Conservation (phyloP, 1,140 invertebrate species). For the Brachionus calyciflorus region DNA sequence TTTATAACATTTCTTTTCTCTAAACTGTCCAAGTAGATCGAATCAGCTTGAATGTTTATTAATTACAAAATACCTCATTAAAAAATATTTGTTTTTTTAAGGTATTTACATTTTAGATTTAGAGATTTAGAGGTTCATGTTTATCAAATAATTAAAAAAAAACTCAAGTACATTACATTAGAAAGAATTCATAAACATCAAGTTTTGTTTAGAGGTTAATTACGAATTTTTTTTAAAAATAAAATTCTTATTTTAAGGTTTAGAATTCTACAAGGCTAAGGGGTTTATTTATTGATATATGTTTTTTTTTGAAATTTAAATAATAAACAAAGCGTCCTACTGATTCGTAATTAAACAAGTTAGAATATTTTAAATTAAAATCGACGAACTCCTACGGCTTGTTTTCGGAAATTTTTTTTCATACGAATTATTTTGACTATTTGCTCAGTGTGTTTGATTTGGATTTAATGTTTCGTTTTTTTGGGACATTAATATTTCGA, state of each 20-base stretch:
- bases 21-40: too few relatives aligned
- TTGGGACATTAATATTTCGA: neutral
- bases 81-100: too few relatives aligned
- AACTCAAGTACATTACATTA: too few relatives aligned
- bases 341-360: constrained; percentile 16
- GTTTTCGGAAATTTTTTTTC: neutral
- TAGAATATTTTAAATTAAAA: neutral
- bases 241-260: too few relatives aligned
- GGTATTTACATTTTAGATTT: too few relatives aligned
- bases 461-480: constrained; percentile 2
- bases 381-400: constrained; percentile 2
- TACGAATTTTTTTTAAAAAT: constrained; percentile 9
- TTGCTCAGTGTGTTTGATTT: neutral
- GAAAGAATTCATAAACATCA: too few relatives aligned
- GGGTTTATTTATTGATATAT: neutral
- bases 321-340: constrained; percentile 18
- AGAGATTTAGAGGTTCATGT: too few relatives aligned
- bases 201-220: neutral
- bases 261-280: neutral
- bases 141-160: too few relatives aligned
- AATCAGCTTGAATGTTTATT: too few relatives aligned
- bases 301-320: constrained; percentile 1
- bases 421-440: neutral
- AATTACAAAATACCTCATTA: too few relatives aligned
- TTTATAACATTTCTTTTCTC: too few relatives aligned